Percentiles rank a stretch among this genome's conserved stretches.
Evolutionary conservation across 2,797 vertebrate genomes (phyloP).

Genomic region (Poliocrania exsul): DNA sequence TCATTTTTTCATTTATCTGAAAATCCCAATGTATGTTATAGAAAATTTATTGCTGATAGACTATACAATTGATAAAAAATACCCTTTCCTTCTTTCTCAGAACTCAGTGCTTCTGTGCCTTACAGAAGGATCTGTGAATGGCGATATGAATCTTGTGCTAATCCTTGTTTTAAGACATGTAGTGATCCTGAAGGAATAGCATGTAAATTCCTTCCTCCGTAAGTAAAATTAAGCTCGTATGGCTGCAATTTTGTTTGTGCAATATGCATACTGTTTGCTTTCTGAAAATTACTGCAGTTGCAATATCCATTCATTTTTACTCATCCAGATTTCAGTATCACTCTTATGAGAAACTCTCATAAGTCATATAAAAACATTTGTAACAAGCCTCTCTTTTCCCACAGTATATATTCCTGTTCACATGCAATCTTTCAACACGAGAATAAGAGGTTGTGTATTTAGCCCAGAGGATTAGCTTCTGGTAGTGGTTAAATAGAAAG

Average conservation of each 20-base stretch:
- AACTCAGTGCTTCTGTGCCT: constrained; percentile 89
- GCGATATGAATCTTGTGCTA: constrained; percentile 92
- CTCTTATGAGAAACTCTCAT: background rate
- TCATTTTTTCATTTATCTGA: background rate
- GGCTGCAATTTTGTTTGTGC: background rate
- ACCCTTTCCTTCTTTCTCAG: constrained; percentile 69
- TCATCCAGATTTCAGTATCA: background rate
- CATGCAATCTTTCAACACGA: accelerated
- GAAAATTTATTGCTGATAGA: background rate
- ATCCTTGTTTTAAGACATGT: constrained; percentile 92
- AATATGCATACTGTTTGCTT: background rate
- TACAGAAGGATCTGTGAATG: constrained; percentile 97
- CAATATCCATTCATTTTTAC: background rate
- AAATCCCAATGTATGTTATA: background rate
- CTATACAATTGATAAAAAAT: background rate
- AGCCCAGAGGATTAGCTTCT: background rate
- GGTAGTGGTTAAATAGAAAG: background rate
- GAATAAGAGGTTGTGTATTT: background rate
- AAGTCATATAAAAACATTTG: background rate
- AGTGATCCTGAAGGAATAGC: constrained; percentile 87
- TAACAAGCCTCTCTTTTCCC: background rate
- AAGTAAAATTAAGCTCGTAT: constrained; percentile 69
- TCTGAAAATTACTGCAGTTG: background rate
- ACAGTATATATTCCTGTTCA: background rate
- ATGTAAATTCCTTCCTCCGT: constrained; percentile 94